These are phyloP conservation scores for Erebia epiphron DNA, from an alignment of 2,888 invertebrate genomes.

Conservation along the genomic window DNA sequence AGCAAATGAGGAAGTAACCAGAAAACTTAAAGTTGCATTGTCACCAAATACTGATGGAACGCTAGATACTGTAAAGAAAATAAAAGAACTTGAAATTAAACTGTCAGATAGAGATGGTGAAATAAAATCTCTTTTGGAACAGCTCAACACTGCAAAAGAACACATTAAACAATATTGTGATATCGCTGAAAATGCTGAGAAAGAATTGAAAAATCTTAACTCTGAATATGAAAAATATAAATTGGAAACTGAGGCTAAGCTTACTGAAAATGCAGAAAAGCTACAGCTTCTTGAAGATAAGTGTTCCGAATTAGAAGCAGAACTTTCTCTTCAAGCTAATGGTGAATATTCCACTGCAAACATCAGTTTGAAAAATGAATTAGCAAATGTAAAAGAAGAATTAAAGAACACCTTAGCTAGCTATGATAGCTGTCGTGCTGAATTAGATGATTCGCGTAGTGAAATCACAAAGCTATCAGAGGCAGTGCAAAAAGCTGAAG, in stretches of 20 bases:
- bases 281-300: slow-evolving; percentile 82
- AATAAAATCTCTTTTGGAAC: slow-evolving; percentile 86
- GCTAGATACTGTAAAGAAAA: slow-evolving; percentile 85
- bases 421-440: slow-evolving; percentile 84
- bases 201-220: slow-evolving; percentile 86
- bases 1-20: slow-evolving; percentile 87
- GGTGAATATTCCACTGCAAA: slow-evolving; percentile 81
- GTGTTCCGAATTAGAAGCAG: slow-evolving; percentile 86
- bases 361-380: slow-evolving; percentile 80
- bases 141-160: slow-evolving; percentile 88
- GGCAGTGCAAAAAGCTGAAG: slow-evolving; percentile 86
- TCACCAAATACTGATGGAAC: slow-evolving; percentile 83
- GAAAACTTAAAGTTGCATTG: slow-evolving; percentile 86
- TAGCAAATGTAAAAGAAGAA: slow-evolving; percentile 84
- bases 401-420: slow-evolving; percentile 80
- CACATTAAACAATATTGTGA: slow-evolving; percentile 93
- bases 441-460: slow-evolving; percentile 83
- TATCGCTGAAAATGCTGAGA: slow-evolving; percentile 92
- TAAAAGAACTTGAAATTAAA: slow-evolving; percentile 87
- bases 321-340: slow-evolving; percentile 86
- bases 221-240: slow-evolving; percentile 84
- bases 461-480: slow-evolving; percentile 86
- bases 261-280: slow-evolving; percentile 72
- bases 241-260: slow-evolving; percentile 82
- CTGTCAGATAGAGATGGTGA: slow-evolving; percentile 85